Percentiles rank a stretch among this genome's conserved stretches.
Evolutionary conservation across 92 coral and sea anemone species (phyloP).

Genomic region (Plumapathes pennacea): DNA sequence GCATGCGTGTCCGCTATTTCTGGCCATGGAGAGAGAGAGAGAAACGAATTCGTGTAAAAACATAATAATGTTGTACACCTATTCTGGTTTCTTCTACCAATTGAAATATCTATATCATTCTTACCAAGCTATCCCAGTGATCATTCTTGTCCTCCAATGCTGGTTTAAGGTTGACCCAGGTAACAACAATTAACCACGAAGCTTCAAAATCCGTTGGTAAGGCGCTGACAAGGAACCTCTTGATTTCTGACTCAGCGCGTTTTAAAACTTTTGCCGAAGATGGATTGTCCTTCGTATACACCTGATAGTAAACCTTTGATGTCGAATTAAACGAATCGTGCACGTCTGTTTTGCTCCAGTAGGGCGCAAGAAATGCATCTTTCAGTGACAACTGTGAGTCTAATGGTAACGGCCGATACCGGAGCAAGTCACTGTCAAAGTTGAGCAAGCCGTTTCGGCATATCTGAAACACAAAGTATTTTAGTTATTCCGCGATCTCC

Average conservation of each 20-base stretch:
- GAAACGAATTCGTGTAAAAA: too few relatives aligned
- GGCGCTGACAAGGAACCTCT: neutral
- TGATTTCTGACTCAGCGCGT: slow-evolving; percentile 12
- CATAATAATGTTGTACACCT: too few relatives aligned
- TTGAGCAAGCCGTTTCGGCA: slow-evolving; percentile 30
- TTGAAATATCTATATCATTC: too few relatives aligned
- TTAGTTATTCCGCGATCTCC: neutral
- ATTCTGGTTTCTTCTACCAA: too few relatives aligned
- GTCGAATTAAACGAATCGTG: slow-evolving; percentile 7
- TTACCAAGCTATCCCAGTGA: too few relatives aligned
- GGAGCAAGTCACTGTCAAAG: slow-evolving; percentile 2
- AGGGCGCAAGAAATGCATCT: slow-evolving; percentile 18
- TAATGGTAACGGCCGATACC: slow-evolving; percentile 23
- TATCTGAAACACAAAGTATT: slow-evolving; percentile 1
- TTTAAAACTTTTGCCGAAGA: neutral
- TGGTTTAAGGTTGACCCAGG: slow-evolving; percentile 27
- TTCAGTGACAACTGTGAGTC: slow-evolving; percentile 12
- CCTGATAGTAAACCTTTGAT: slow-evolving; percentile 25
- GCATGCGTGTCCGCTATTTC: too few relatives aligned
- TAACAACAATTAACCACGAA: slow-evolving; percentile 30
- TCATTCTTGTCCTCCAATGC: too few relatives aligned
- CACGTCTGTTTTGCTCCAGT: slow-evolving; percentile 19
- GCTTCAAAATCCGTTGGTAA: slow-evolving; percentile 9
- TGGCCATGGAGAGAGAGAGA: too few relatives aligned
- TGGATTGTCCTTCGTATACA: slow-evolving; percentile 3